Evolutionary conservation across 2,797 vertebrate species (phyloP).

Genomic region (Apodemus agrarius): DNA sequence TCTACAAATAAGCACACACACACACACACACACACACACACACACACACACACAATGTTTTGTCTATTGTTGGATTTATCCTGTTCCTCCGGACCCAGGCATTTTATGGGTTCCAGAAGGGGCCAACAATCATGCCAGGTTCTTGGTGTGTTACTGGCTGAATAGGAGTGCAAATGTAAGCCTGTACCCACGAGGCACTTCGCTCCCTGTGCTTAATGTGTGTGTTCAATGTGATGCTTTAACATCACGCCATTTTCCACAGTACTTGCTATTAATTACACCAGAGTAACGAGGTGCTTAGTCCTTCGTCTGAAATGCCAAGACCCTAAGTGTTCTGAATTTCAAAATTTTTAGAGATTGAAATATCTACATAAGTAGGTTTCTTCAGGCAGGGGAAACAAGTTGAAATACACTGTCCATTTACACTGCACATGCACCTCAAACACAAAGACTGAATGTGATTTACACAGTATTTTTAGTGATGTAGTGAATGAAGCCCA

Average conservation of each 20-base stretch:
- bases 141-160: not conserved
- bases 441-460: not conserved
- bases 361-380: not conserved
- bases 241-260: not conserved
- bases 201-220: not conserved
- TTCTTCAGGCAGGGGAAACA: not conserved
- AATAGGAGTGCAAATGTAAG: not conserved
- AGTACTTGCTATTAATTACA: not conserved
- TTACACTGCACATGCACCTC: not conserved
- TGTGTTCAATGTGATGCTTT: not conserved
- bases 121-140: not conserved
- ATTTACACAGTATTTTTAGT: not conserved
- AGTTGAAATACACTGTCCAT: not conserved
- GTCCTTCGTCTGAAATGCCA: not conserved
- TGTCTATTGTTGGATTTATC: not conserved
- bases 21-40: rapidly evolving
- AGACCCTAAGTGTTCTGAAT: not conserved
- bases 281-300: not conserved
- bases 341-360: not conserved
- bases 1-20: no score
- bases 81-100: not conserved
- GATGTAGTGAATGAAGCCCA: not conserved
- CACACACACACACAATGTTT: not conserved
- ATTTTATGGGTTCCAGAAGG: not conserved
- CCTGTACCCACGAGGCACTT: not conserved